Evolutionary conservation across 2,113 vertebrate genomes (phyloP), one percentile per base, ranked within the genome.

Genomic region (Boleophthalmus pectinirostris): DNA sequence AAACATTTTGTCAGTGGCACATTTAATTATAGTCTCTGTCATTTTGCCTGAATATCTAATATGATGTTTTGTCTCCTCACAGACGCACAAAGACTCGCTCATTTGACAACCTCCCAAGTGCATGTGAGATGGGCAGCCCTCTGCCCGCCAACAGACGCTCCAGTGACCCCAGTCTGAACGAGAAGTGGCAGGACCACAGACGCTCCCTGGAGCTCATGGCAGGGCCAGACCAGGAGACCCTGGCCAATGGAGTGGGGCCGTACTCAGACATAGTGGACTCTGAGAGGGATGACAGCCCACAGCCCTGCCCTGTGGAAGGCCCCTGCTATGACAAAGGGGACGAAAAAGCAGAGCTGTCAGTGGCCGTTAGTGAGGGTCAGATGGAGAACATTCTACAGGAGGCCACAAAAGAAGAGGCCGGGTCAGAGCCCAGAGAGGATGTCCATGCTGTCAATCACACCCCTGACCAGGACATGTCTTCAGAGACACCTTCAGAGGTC

Each of bases 311-410:
- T 21, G 73, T 70, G 3, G 33, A 72, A 0, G 73, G 47, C 46
- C 75, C 20, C 46, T 15, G 49, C 38, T 2, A 46, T 1, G 73
- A 24, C 0, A 45, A 43, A 5, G 15, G 15, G 3, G 70, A 23
- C 24, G 85, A 79, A 66, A 73, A 77, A 1, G 53, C 77, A 0
- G 85, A 96, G 82, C 93, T 98, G 0, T 97, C 95, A 0, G 95
- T 98, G 9, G 95, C 94, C 0, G 94, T 95, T 12, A 95, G 95
- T 0, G 95, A 96, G 82, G 95, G 95, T 6, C 97, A 98, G 88
- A 98, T 98, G 94, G 96, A 97, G 82, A 99, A 98, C 87, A 97
- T 98, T 80, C 92, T 98, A 53, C 95, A 97, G 80, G 97, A 98
- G 85, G 97, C 96, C 77, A 96, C 94, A 7, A 95, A 95, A 74